phyloP scores from a whole-genome alignment of 1,140 invertebrate genomes.

The Bombus haemorrhoidalis region DNA sequence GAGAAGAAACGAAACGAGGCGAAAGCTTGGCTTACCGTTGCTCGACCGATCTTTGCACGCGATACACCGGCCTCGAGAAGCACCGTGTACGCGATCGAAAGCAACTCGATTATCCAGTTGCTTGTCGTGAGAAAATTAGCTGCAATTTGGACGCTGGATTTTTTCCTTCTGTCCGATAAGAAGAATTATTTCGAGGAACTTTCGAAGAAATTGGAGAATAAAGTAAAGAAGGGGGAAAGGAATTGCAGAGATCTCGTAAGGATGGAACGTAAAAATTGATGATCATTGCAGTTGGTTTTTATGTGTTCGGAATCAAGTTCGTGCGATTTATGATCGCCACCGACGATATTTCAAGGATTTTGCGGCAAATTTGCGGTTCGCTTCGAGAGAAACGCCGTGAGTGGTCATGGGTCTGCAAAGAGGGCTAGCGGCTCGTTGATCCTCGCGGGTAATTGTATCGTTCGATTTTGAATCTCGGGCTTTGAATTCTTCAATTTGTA shows the following conservation, averaged over 20 bases:
- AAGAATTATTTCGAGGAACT: background rate
- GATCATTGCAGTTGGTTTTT: background rate
- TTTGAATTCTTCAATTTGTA: too few species aligned
- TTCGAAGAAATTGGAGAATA: background rate
- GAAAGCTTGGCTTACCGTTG: slow-evolving; percentile 5
- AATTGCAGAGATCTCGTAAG: background rate
- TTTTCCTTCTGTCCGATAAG: too few species aligned
- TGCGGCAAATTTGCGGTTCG: background rate
- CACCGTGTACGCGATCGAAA: slow-evolving; percentile 4
- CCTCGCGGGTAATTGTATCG: background rate
- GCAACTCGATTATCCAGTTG: background rate
- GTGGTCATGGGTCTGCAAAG: background rate
- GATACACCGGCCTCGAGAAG: slow-evolving; percentile 30
- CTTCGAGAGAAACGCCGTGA: background rate
- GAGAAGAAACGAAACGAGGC: slow-evolving; percentile 73
- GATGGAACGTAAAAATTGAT: background rate
- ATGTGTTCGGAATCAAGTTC: background rate
- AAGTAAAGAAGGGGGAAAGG: background rate
- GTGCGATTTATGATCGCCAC: background rate
- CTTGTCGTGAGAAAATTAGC: background rate
- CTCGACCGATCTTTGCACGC: slow-evolving; percentile 47
- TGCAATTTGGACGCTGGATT: background rate
- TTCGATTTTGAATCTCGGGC: too few species aligned
- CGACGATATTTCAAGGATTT: background rate
- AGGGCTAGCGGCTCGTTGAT: slow-evolving; percentile 1